These are phyloP conservation scores for Norana najaformis DNA, from an alignment of 2,888 invertebrate genomes.

Conservation along the genomic window DNA sequence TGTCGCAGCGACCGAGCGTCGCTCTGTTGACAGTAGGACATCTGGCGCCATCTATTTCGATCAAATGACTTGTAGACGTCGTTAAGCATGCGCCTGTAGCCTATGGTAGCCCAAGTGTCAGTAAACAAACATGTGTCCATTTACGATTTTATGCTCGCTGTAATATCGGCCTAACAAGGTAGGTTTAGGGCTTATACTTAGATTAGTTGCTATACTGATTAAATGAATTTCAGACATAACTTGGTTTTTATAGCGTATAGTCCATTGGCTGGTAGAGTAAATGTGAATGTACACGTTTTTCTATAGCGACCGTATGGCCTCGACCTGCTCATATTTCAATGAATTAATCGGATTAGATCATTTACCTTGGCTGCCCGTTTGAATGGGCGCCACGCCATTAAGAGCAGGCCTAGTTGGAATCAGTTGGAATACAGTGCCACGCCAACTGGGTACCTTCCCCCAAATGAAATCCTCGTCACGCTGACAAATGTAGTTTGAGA, in stretches of 20 bases:
- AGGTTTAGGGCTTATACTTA: not conserved
- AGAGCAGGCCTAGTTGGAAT: too few relatives aligned
- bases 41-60: not conserved
- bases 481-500: too few relatives aligned
- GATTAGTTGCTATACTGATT: not conserved
- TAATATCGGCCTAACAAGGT: conserved; percentile 5
- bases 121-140: not conserved
- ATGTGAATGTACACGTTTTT: too few relatives aligned
- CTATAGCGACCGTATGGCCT: too few relatives aligned
- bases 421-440: too few relatives aligned
- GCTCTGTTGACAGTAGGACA: not conserved
- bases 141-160: not conserved
- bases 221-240: not conserved
- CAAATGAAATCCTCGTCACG: too few relatives aligned
- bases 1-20: not conserved
- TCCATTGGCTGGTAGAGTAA: too few relatives aligned
- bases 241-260: not conserved
- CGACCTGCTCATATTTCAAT: too few relatives aligned
- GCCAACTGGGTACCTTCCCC: too few relatives aligned
- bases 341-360: too few relatives aligned
- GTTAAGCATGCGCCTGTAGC: not conserved
- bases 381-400: too few relatives aligned
- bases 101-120: not conserved
- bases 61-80: conserved; percentile 13
- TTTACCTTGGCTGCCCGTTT: too few relatives aligned